Base-by-base conservation (phyloP, 1,140 invertebrate genomes). In the Aphaenogaster floridana region DNA sequence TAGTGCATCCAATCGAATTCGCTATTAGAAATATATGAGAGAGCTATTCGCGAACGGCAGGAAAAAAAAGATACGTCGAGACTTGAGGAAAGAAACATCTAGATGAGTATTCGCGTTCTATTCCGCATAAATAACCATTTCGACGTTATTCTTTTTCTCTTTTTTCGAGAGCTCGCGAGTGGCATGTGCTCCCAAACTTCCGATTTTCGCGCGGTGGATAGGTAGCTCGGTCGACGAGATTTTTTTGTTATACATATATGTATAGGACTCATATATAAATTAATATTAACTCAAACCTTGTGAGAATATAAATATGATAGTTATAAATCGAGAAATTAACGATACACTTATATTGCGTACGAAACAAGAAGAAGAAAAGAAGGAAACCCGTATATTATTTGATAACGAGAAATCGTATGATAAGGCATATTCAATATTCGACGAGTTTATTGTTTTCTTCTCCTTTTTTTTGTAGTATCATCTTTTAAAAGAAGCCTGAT, bases 401-500 rank as follows among this genome's bases (percentile, higher is more conserved):
- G 78, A 79, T 92, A 92, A 92, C 57, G 69, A 90, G 77, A 89
- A 85, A 83, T 74, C 48, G 52, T 87, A 87, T 61, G 72, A 71
- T 87, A 89, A 89, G 90, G 86, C 90, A 79, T 93, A 93, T 93
- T 90, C 91, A 86, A 89, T 91, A 91, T 90, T 91, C 72, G 84
- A 77, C 42, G 28, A 91, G 90, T 90, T 86, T 89, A 76, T 91
- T 88, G 52, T 84, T 87, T 89, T 78, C 54, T 61, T 83, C 48
- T 61, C 50, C 39, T 61, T 52, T 83, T 81, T 81, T 81, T 57
- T 52, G 57, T 90, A 89, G 91, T 86, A 89, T 66, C 91, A 77
- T 93, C 72, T 86, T 91, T 81, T 89, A 80, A 86, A 66, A 68
- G 89, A 90, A 94, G 93, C 92, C 92, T 92, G 93, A 93, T 94